Percentiles rank a stretch among this genome's conserved stretches.
These are phyloP conservation scores for Pelosia muscerda DNA, from an alignment of 2,888 invertebrate species.

Conservation along the genomic window DNA sequence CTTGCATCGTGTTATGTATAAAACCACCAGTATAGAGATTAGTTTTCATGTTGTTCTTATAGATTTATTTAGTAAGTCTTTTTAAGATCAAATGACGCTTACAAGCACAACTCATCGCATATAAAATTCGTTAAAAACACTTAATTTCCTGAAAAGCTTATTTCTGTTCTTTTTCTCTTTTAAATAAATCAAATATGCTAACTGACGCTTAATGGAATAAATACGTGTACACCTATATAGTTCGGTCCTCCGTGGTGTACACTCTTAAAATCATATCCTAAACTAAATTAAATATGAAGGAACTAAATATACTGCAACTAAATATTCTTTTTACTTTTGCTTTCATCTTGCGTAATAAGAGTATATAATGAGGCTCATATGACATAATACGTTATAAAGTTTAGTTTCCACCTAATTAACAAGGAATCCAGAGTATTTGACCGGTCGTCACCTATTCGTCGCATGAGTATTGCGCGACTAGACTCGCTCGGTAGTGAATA, in stretches of 20 bases:
- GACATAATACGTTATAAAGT: conserved; percentile 19
- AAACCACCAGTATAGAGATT: neutral
- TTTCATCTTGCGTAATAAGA: neutral
- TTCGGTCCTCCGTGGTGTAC: too few species aligned
- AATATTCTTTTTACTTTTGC: neutral
- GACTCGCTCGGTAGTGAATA: conserved; percentile 20
- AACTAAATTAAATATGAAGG: neutral
- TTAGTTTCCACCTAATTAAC: conserved; percentile 24
- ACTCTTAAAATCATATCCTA: too few species aligned
- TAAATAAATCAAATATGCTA: too few species aligned
- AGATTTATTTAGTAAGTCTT: neutral
- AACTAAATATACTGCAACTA: neutral
- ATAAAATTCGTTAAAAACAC: too few species aligned
- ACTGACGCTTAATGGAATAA: too few species aligned
- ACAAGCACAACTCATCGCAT: too few species aligned
- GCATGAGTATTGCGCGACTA: conserved; percentile 24
- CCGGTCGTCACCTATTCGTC: conserved; percentile 18
- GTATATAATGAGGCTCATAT: neutral
- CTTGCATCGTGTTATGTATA: neutral
- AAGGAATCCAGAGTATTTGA: conserved; percentile 30
- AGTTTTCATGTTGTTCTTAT: neutral
- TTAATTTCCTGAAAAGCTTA: too few species aligned
- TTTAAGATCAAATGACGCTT: neutral
- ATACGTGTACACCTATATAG: too few species aligned
- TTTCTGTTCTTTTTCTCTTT: too few species aligned